phyloP scores from a whole-genome alignment of 2,888 invertebrate genomes.

The Apoda limacodes region DNA sequence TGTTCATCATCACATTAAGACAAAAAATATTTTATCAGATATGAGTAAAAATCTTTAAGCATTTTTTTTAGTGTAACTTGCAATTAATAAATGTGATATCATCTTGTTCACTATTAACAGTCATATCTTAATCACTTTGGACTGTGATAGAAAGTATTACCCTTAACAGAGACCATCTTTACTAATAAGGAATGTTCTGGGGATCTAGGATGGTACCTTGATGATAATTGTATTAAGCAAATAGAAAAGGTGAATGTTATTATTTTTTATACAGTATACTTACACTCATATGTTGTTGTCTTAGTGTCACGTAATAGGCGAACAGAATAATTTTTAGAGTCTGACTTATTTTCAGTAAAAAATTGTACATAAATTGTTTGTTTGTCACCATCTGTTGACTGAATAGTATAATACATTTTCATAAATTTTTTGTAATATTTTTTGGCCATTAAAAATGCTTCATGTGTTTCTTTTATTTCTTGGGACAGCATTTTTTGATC shows the following conservation, averaged over 20 bases:
- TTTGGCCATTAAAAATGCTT: slow-evolving; percentile 58
- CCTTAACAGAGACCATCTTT: too few relatives aligned
- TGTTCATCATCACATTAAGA: too few relatives aligned
- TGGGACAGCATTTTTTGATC: slow-evolving; percentile 48
- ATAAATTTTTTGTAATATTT: slow-evolving; percentile 55
- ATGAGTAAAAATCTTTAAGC: too few relatives aligned
- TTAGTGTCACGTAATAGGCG: slow-evolving; percentile 33
- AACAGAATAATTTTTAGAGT: slow-evolving; percentile 46
- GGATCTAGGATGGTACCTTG: too few relatives aligned
- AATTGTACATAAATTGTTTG: slow-evolving; percentile 51
- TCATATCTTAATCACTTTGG: too few relatives aligned
- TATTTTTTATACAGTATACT: slow-evolving; percentile 21
- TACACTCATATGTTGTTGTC: slow-evolving; percentile 41
- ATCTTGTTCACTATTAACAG: too few relatives aligned
- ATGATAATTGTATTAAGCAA: too few relatives aligned
- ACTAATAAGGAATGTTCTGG: too few relatives aligned
- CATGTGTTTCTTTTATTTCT: slow-evolving; percentile 59
- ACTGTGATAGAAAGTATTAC: too few relatives aligned
- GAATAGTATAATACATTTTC: slow-evolving; percentile 51
- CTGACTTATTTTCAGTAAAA: slow-evolving; percentile 52
- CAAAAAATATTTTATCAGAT: too few relatives aligned
- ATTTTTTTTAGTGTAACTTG: too few relatives aligned
- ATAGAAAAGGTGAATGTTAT: neutral
- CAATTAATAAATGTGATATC: too few relatives aligned
- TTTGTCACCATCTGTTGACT: slow-evolving; percentile 31